Evolutionary conservation across 2,888 invertebrate genomes (phyloP), one percentile per base, ranked within the genome.

Genomic region (Tromatobia lineatoria): DNA sequence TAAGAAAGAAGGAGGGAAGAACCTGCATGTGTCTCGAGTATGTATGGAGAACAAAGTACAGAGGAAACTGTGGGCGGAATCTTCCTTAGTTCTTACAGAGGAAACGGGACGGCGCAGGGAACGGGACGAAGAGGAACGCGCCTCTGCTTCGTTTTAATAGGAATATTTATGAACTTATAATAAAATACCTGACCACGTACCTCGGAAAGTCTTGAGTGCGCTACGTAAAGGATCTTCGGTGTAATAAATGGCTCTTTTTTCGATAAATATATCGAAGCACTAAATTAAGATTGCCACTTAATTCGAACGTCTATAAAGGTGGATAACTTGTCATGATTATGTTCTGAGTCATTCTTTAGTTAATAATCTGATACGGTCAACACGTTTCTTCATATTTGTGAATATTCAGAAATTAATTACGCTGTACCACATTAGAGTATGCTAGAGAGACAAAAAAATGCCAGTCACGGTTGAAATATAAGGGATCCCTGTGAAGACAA

Each of bases 121-220:
- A 52, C 20, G 13, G 57, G 13, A n/a, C n/a, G 25, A 54, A n/a
- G 52, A 38, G 42, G 29, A 38, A 25, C 23, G 52, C 42, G 66
- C 23, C 67, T 54, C 18, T 38, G 3, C n/a, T 66, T 42, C 34
- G 66, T 64, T 50, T 84, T 84, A 82, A 76, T 67, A 29, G 61
- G 79, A 86, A 86, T 86, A 86, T 86, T 86, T 79, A 86, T 86
- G 83, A 84, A 82, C 76, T 79, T 59, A 78, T 82, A 76, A 84
- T 84, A 84, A 82, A 86, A 86, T 84, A 79, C 75, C 78, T 83
- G 73, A 83, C 71, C 71, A 42, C 59, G 34, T 38, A 52, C 18
- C 66, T 38, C 52, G 6, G 50, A 47, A 54, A 79, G 20, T 79
- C 61, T 38, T 25, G 38, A 57, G 29, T 67, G 57, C 15, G 64